These are phyloP conservation scores for Heliconius hortense DNA, from an alignment of 2,888 invertebrate genomes.

Conservation along the genomic window DNA sequence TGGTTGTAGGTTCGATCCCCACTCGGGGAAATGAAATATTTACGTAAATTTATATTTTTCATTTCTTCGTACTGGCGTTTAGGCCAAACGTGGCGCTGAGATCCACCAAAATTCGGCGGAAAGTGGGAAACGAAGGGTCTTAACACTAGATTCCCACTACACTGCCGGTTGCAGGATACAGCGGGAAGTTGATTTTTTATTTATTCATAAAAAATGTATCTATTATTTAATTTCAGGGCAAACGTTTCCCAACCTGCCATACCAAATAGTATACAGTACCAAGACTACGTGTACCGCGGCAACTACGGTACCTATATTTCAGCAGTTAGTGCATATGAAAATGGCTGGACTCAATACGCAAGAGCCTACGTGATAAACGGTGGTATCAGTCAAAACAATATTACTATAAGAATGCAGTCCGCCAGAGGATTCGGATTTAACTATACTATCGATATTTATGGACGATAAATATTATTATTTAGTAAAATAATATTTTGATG, in stretches of 20 bases:
- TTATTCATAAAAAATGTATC: not conserved
- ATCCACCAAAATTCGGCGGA: too few relatives aligned
- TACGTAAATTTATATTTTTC: too few relatives aligned
- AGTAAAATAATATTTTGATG: too few relatives aligned
- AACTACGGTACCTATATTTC: not conserved
- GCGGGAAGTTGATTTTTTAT: not conserved
- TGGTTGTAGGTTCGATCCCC: too few relatives aligned
- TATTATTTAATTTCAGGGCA: not conserved
- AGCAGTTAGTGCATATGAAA: not conserved
- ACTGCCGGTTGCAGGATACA: not conserved
- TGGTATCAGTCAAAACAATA: not conserved
- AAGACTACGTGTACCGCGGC: slow-evolving; percentile 7
- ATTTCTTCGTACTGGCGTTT: too few relatives aligned
- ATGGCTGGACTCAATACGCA: not conserved
- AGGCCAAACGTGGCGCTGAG: too few relatives aligned
- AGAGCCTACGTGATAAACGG: not conserved
- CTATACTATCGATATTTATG: slow-evolving; percentile 7
- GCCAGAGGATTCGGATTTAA: not conserved
- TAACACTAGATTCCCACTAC: too few relatives aligned
- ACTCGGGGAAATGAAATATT: too few relatives aligned
- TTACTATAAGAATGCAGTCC: not conserved
- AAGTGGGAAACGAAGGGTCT: too few relatives aligned
- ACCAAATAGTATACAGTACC: not conserved
- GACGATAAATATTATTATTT: not conserved
- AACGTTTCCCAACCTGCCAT: not conserved